Conservation (phyloP, 1,140 invertebrate species). For the Phymorhynchus buccinoides region DNA sequence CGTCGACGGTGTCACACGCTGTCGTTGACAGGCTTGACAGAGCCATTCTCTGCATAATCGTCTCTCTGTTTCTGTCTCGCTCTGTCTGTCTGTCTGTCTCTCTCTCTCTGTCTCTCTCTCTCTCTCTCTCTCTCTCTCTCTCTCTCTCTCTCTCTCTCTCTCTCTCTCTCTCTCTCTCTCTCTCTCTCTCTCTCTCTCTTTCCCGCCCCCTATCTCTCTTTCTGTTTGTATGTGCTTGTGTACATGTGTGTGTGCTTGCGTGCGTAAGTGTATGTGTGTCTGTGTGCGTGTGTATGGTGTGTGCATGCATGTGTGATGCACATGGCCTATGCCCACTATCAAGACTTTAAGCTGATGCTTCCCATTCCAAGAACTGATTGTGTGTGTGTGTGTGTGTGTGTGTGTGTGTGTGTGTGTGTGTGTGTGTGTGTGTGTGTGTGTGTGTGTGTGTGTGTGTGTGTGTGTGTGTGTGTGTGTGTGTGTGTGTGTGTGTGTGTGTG, state of each 20-base stretch:
- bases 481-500: background rate
- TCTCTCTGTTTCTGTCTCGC: constrained; percentile 5
- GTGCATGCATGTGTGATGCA: no score
- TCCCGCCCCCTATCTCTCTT: background rate
- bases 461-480: constrained; percentile 1
- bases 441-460: background rate
- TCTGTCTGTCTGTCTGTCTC: background rate
- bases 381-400: background rate
- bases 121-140: background rate
- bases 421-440: background rate
- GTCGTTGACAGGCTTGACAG: no score
- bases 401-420: background rate
- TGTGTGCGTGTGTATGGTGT: no score
- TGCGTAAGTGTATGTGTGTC: background rate
- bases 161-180: background rate
- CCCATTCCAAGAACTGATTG: no score
- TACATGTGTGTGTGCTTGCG: background rate
- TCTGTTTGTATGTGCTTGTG: background rate
- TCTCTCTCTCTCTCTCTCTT: background rate
- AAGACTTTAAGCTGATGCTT: no score
- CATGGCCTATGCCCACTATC: no score
- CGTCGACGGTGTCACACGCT: no score
- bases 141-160: background rate
- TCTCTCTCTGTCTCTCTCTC: constrained; percentile 1
- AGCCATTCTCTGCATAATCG: no score